Percentiles rank a stretch among this genome's conserved stretches.
These are phyloP conservation scores for Panopea generosa DNA, from an alignment of 2,888 invertebrate genomes.

Conservation along the genomic window DNA sequence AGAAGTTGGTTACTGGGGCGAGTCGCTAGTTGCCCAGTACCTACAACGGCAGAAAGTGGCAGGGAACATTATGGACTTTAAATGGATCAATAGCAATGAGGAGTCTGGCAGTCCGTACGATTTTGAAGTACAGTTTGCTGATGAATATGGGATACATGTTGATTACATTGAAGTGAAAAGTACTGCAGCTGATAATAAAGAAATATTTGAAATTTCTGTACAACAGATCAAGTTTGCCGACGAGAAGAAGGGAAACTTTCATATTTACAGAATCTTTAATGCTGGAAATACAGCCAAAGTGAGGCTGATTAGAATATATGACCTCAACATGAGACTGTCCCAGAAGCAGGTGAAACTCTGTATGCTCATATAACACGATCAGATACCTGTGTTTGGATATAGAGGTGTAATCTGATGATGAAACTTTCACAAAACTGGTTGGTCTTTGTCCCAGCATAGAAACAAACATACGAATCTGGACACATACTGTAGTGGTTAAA, in stretches of 20 bases:
- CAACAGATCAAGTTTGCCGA: slow-evolving; percentile 80
- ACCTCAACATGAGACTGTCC: slow-evolving; percentile 76
- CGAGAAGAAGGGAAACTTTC: slow-evolving; percentile 73
- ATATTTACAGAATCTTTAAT: slow-evolving; percentile 82
- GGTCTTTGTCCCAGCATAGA: no score
- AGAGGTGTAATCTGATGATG: no score
- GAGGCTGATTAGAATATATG: slow-evolving; percentile 75
- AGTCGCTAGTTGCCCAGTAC: slow-evolving; percentile 78
- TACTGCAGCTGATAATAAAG: slow-evolving; percentile 76
- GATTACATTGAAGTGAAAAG: slow-evolving; percentile 75
- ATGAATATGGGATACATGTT: slow-evolving; percentile 47
- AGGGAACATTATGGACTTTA: slow-evolving; percentile 67
- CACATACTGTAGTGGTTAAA: no score
- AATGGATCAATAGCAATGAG: slow-evolving; percentile 75
- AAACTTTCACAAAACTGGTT: no score
- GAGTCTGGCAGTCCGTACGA: slow-evolving; percentile 81
- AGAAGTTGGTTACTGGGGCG: slow-evolving; percentile 81
- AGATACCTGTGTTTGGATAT: no score
- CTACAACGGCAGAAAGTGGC: slow-evolving; percentile 68
- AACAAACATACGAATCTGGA: no score
- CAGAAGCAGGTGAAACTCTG: slow-evolving; percentile 76
- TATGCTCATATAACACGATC: slow-evolving; percentile 73
- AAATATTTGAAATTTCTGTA: slow-evolving; percentile 81
- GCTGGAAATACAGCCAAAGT: slow-evolving; percentile 75
- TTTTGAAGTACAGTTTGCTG: slow-evolving; percentile 72